These are phyloP conservation scores for Trematomus loennbergii DNA, from an alignment of 2,113 vertebrate species.

Conservation along the genomic window DNA sequence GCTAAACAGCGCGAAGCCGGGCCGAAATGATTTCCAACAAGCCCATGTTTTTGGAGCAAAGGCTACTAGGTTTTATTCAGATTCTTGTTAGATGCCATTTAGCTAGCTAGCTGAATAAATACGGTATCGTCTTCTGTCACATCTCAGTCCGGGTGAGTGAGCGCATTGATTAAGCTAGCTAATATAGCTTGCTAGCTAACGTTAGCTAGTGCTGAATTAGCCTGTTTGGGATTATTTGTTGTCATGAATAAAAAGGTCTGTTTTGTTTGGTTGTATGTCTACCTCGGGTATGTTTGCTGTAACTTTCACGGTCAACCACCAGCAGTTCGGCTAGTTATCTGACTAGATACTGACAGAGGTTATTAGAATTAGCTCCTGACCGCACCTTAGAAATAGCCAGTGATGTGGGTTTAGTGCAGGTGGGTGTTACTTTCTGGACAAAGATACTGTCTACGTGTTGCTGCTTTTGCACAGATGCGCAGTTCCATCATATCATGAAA, in stretches of 20 bases:
- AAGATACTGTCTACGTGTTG: neutral
- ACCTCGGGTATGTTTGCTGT: neutral
- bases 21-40: slow-evolving; percentile 71
- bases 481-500: neutral
- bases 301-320: too few species aligned
- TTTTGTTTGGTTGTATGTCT: neutral
- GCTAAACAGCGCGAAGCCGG: slow-evolving; percentile 48
- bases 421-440: neutral
- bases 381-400: neutral
- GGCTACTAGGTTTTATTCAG: slow-evolving; percentile 21
- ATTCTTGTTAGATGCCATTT: slow-evolving; percentile 45
- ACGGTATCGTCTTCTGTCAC: slow-evolving; percentile 20
- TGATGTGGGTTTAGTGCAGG: slow-evolving; percentile 24
- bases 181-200: slow-evolving; percentile 20
- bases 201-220: slow-evolving; percentile 48
- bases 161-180: slow-evolving; percentile 15
- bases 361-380: neutral
- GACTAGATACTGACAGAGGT: neutral
- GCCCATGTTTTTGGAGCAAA: slow-evolving; percentile 24
- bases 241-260: neutral
- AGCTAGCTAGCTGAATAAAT: slow-evolving; percentile 43
- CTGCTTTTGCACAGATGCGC: neutral
- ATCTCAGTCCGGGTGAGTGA: slow-evolving; percentile 70
- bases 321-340: neutral
- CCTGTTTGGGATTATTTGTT: slow-evolving; percentile 1